A percentile compares a stretch with the other conserved stretches of the same genome.
Evolutionary conservation across 2,113 vertebrate genomes (phyloP).

Genomic region (Alosa alosa): DNA sequence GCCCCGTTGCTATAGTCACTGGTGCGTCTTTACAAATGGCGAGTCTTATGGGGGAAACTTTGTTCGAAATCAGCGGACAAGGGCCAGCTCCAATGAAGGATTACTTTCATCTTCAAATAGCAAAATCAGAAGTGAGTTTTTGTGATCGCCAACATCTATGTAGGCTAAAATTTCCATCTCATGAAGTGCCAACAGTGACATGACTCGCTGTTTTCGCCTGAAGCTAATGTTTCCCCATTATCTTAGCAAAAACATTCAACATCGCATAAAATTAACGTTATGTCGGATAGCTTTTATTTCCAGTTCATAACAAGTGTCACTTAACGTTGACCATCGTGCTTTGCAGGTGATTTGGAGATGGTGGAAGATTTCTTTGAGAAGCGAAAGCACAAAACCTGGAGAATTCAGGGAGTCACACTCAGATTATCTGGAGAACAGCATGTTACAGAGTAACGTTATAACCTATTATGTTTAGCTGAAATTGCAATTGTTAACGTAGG

Average conservation of each 20-base stretch:
- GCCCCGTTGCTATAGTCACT: conserved; percentile 64
- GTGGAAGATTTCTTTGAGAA: conserved; percentile 79
- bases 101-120: conserved; percentile 70
- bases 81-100: conserved; percentile 71
- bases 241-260: no score
- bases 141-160: background rate
- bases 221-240: no score
- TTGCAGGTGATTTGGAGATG: conserved; percentile 79
- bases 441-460: conserved; percentile 67
- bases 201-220: no score
- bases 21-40: conserved; percentile 76
- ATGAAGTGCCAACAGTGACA: background rate
- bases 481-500: background rate
- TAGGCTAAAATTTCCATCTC: background rate
- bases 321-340: background rate
- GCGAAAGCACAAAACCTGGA: conserved; percentile 67
- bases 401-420: conserved; percentile 70
- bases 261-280: no score
- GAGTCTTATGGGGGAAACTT: conserved; percentile 59
- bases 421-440: conserved; percentile 72
- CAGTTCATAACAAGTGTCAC: background rate
- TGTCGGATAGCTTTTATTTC: no score
- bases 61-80: conserved; percentile 66
- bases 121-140: conserved; percentile 62
- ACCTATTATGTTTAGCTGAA: background rate